Conservation (phyloP, 2,113 vertebrate species). For the Dendropsophus ebraccatus region DNA sequence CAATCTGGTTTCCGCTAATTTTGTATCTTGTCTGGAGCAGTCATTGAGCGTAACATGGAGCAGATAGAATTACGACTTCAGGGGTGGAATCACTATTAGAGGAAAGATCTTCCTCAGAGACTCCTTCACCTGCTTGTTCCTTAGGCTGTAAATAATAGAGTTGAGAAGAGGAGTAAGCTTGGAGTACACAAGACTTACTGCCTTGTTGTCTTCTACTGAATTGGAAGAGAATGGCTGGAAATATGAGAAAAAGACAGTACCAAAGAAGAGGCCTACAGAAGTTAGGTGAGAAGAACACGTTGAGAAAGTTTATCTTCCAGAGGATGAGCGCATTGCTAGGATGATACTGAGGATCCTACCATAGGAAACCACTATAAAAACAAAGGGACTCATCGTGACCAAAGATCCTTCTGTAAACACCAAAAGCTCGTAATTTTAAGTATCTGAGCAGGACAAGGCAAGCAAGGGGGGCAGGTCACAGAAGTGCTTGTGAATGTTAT, state of each 20-base stretch:
- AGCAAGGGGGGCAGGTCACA: slow-evolving; percentile 34
- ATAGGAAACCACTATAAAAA: not conserved
- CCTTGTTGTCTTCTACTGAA: not conserved
- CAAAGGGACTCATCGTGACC: slow-evolving; percentile 16
- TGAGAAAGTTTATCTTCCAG: slow-evolving; percentile 11
- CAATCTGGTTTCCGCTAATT: not conserved
- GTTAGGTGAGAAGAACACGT: slow-evolving; percentile 35
- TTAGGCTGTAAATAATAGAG: slow-evolving; percentile 32
- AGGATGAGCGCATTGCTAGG: not conserved
- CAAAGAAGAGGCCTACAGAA: not conserved
- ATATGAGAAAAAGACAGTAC: not conserved
- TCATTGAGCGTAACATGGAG: not conserved
- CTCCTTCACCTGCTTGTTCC: slow-evolving; percentile 22
- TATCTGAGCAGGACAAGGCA: slow-evolving; percentile 10
- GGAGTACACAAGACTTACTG: not conserved
- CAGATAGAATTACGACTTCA: not conserved
- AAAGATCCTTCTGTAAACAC: slow-evolving; percentile 17
- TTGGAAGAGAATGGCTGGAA: not conserved
- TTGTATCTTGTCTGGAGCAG: not conserved
- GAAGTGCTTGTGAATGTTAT: slow-evolving; percentile 24
- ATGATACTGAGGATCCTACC: not conserved
- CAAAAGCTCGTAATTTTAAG: not conserved
- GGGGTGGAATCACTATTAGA: not conserved
- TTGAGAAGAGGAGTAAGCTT: not conserved
- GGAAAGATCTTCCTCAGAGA: slow-evolving; percentile 12